Percentiles rank a stretch among this genome's conserved stretches.
Conservation (phyloP, 2,888 invertebrate genomes). For the Caenorhabditis afra region DNA sequence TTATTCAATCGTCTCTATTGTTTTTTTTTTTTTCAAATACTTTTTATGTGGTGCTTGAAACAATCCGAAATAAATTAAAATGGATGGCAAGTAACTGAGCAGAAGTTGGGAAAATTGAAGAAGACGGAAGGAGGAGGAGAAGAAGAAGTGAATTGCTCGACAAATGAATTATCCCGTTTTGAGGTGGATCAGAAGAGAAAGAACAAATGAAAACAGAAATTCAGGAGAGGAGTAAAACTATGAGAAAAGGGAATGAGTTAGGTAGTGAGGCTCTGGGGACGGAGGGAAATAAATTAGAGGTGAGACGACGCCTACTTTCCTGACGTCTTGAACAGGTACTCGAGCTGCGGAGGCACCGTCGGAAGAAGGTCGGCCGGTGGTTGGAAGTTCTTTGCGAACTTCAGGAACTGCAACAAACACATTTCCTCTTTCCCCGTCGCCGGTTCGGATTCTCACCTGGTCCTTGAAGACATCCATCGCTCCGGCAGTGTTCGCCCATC, state of each 20-base stretch:
- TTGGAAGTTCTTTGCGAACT: slow-evolving; percentile 79
- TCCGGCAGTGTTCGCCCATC: slow-evolving; percentile 80
- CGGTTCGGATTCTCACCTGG: slow-evolving; percentile 67
- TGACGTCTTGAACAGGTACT: slow-evolving; percentile 77
- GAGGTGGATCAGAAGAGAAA: slow-evolving; percentile 38
- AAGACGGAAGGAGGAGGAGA: slow-evolving; percentile 12
- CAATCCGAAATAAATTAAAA: slow-evolving; percentile 49
- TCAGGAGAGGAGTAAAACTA: slow-evolving; percentile 36
- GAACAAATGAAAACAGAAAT: slow-evolving; percentile 4
- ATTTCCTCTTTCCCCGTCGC: neutral
- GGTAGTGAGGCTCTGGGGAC: slow-evolving; percentile 50
- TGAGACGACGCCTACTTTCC: slow-evolving; percentile 48
- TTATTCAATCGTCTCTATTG: slow-evolving; percentile 9
- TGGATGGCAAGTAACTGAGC: slow-evolving; percentile 59
- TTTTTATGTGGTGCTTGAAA: slow-evolving; percentile 39
- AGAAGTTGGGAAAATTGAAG: slow-evolving; percentile 11
- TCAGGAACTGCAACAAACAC: slow-evolving; percentile 78
- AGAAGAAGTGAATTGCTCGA: slow-evolving; percentile 37
- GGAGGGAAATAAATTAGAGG: slow-evolving; percentile 39
- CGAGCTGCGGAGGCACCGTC: slow-evolving; percentile 79
- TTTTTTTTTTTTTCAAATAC: slow-evolving; percentile 30
- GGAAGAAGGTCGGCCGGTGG: slow-evolving; percentile 76
- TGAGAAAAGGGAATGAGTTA: slow-evolving; percentile 52
- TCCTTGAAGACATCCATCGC: slow-evolving; percentile 80
- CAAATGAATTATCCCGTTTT: slow-evolving; percentile 56